Evolutionary conservation across 2,888 invertebrate species (phyloP).

Genomic region (Tineola bisselliella): DNA sequence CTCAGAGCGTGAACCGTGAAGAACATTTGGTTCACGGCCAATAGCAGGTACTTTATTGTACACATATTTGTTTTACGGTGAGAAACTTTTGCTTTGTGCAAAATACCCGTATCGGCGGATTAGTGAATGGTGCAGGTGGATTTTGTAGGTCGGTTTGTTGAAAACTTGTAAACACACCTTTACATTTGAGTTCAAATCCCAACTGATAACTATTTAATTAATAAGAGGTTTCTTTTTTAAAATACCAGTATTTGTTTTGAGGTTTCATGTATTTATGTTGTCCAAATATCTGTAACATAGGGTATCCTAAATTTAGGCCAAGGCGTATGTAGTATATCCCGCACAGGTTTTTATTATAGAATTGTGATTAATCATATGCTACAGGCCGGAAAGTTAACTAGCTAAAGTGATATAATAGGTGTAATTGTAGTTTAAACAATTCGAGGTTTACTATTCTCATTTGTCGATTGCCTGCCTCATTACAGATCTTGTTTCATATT

Average conservation of each 20-base stretch:
- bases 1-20: conserved; percentile 43
- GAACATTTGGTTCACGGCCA: conserved; percentile 55
- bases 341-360: no score
- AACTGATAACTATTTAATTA: no score
- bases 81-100: conserved; percentile 3
- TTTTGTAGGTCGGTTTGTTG: neutral
- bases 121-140: neutral
- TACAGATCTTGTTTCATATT: conserved; percentile 5
- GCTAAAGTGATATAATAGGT: neutral
- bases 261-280: no score
- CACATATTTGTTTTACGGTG: neutral
- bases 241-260: no score
- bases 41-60: conserved; percentile 12
- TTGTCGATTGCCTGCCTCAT: neutral
- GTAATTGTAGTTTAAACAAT: neutral
- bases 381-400: neutral
- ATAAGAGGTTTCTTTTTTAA: no score
- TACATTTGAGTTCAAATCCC: no score
- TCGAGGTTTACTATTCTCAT: neutral
- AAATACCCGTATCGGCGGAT: neutral
- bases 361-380: no score
- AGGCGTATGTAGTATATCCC: no score
- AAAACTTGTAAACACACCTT: neutral
- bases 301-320: no score
- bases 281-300: no score